Percentiles rank a stretch among this genome's conserved stretches.
These are phyloP conservation scores for Nebria ingens DNA, from an alignment of 1,140 invertebrate species.

Conservation along the genomic window DNA sequence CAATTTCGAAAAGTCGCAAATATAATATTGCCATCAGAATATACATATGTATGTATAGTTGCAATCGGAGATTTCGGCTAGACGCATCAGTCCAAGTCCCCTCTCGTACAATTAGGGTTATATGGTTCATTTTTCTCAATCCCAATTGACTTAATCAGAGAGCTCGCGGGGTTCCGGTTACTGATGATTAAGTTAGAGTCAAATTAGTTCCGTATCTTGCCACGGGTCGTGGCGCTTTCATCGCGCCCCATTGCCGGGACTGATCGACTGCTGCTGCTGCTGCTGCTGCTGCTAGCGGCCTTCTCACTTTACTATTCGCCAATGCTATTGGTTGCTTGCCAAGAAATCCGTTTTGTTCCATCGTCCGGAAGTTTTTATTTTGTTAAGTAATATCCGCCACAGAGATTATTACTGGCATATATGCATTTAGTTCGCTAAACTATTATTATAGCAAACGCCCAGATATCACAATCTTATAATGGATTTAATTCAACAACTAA, in stretches of 20 bases:
- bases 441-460: no score
- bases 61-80: not conserved
- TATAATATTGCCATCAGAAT: no score
- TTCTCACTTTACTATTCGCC: no score
- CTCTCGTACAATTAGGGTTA: constrained; percentile 4
- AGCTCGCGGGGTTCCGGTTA: not conserved
- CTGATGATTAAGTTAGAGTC: constrained; percentile 7
- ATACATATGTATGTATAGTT: no score
- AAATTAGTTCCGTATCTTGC: constrained; percentile 7
- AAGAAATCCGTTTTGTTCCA: no score
- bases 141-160: constrained; percentile 7
- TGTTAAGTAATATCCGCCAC: not conserved
- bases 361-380: not conserved
- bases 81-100: no score
- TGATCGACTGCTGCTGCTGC: no score
- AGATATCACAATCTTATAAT: no score
- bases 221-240: constrained; percentile 3
- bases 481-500: no score
- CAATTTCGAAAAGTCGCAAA: no score
- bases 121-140: constrained; percentile 7
- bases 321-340: not conserved
- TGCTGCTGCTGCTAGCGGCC: no score
- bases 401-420: no score
- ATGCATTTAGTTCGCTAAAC: not conserved
- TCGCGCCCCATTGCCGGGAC: not conserved